Conservation (phyloP, 2,113 vertebrate genomes). For the Zosterops lateralis region DNA sequence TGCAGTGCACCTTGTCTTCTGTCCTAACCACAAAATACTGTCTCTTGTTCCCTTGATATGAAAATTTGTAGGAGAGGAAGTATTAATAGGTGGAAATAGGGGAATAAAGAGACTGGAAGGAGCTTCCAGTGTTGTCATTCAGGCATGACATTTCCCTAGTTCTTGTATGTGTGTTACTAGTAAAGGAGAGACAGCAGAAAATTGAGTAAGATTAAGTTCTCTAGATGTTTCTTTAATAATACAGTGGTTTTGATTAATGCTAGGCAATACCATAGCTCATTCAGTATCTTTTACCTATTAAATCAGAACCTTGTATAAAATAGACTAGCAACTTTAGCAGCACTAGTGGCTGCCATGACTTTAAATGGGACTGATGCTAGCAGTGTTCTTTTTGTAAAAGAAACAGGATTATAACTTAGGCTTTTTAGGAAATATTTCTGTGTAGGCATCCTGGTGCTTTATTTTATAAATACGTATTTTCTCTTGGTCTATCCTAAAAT, state of each 20-base stretch:
- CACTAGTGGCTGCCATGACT: neutral
- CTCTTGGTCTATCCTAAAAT: neutral
- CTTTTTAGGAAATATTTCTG: neutral
- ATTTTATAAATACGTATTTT: neutral
- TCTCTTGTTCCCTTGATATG: neutral
- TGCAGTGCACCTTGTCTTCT: neutral
- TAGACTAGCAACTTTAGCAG: neutral
- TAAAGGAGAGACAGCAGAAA: neutral
- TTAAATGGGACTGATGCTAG: neutral
- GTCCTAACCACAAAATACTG: neutral
- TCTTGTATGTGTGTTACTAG: neutral
- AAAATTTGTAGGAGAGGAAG: neutral
- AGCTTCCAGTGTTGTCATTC: neutral
- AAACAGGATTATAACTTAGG: neutral
- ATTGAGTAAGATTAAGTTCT: neutral
- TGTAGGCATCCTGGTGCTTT: neutral
- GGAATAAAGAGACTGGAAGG: neutral
- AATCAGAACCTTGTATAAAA: neutral
- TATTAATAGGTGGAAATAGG: neutral
- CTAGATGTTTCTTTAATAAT: neutral
- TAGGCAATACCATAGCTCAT: neutral
- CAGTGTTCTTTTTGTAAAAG: neutral
- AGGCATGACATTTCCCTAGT: neutral
- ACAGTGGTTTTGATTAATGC: neutral
- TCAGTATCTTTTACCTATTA: neutral